Evolutionary conservation across 2,113 vertebrate species (phyloP).

Genomic region (Ceratotherium simum): DNA sequence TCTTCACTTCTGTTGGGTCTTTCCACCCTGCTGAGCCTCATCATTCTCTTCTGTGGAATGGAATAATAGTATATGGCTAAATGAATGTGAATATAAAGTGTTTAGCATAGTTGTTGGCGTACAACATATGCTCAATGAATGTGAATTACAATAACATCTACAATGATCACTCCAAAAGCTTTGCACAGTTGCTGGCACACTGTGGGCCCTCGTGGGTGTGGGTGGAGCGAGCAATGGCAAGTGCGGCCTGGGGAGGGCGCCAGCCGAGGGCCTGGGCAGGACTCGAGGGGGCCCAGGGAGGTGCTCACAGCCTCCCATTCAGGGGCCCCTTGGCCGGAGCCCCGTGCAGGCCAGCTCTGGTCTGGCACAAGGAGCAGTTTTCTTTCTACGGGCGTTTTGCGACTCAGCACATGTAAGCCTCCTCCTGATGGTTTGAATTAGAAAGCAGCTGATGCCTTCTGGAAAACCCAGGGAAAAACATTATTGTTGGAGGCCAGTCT

Average conservation of each 20-base stretch:
- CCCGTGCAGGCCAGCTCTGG: not conserved
- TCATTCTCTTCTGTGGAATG: not conserved
- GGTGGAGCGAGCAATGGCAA: not conserved
- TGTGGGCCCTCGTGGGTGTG: not conserved
- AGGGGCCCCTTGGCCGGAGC: not conserved
- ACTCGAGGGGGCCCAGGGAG: not conserved
- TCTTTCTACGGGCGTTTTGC: conserved; percentile 16
- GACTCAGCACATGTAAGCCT: conserved; percentile 40
- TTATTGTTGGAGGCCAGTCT: conserved; percentile 72
- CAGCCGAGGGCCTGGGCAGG: not conserved
- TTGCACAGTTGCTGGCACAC: not conserved
- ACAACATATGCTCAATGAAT: rapidly evolving
- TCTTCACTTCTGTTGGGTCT: not conserved
- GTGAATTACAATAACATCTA: not conserved
- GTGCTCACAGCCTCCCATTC: not conserved
- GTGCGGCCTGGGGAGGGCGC: no score
- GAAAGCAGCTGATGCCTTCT: conserved; percentile 72
- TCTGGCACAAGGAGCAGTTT: not conserved
- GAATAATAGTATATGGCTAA: rapidly evolving
- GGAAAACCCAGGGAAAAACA: conserved; percentile 76
- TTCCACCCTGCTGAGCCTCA: not conserved
- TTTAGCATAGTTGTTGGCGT: not conserved
- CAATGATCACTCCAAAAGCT: no score
- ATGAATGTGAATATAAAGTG: rapidly evolving
- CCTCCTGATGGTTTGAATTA: conserved; percentile 74